Conservation (phyloP, 2,888 invertebrate species). For the Bimastos eiseni region DNA sequence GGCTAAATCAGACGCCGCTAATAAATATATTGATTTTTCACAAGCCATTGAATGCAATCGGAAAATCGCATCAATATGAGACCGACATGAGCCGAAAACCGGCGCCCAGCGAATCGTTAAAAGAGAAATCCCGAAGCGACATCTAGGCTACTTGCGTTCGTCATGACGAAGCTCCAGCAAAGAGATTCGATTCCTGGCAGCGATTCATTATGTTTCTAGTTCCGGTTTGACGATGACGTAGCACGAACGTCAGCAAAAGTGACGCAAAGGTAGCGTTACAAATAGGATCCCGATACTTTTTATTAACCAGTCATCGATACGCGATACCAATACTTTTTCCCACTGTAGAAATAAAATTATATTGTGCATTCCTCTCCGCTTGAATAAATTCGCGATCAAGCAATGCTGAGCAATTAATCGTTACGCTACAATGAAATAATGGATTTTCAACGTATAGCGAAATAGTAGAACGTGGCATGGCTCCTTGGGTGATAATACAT, state of each 20-base stretch:
- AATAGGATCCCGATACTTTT: neutral
- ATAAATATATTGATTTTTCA: neutral
- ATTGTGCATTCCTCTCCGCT: no score
- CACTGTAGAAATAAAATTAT: no score
- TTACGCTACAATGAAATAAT: no score
- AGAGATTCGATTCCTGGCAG: neutral
- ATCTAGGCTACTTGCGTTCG: neutral
- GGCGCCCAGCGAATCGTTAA: neutral
- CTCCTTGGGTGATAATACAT: no score
- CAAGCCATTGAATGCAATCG: slow-evolving; percentile 4
- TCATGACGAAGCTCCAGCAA: neutral
- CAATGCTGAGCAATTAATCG: no score
- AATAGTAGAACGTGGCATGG: no score
- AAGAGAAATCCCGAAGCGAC: neutral
- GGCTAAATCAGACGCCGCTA: neutral
- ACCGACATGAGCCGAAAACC: neutral
- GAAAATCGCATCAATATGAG: slow-evolving; percentile 13
- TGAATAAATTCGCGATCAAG: no score
- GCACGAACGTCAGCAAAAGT: neutral
- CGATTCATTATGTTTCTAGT: neutral
- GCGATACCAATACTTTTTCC: no score
- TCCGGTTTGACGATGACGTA: neutral
- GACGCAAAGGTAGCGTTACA: neutral
- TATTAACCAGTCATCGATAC: no score
- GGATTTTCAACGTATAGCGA: no score